Evolutionary conservation across 92 coral and sea anemone genomes (phyloP).

Genomic region (Hydrozoanthus gracilis): DNA sequence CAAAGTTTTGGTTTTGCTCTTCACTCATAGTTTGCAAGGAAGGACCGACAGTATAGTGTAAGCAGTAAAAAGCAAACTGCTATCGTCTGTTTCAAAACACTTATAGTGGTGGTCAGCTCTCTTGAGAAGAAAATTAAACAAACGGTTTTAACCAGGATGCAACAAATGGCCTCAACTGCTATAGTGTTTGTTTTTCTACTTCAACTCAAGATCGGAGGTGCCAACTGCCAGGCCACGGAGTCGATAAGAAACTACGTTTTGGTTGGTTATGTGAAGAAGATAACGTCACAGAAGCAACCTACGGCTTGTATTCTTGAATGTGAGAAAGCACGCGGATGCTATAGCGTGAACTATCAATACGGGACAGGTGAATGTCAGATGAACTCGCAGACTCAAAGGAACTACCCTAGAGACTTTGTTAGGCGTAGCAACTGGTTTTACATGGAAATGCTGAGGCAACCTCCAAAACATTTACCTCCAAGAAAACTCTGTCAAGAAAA

Average conservation of each 20-base stretch:
- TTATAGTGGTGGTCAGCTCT: too few species aligned
- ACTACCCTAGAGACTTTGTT: conserved; percentile 11
- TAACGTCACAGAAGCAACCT: conserved; percentile 17
- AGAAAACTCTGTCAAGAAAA: neutral
- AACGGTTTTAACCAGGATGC: too few species aligned
- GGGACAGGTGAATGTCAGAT: conserved; percentile 28
- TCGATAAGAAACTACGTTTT: conserved; percentile 40
- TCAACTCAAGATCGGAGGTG: conserved; percentile 4
- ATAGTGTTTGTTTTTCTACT: neutral
- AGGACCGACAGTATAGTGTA: too few species aligned
- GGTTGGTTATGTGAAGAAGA: conserved; percentile 40
- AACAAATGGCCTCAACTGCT: neutral
- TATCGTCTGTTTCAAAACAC: too few species aligned
- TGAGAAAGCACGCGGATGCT: conserved; percentile 37
- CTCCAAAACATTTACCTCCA: neutral
- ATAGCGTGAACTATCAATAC: conserved; percentile 46
- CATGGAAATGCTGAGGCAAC: conserved; percentile 11
- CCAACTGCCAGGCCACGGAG: conserved; percentile 21
- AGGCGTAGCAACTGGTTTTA: conserved; percentile 40
- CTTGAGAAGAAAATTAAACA: too few species aligned
- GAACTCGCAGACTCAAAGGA: conserved; percentile 43
- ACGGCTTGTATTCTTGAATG: conserved; percentile 40
- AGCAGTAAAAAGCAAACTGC: too few species aligned
- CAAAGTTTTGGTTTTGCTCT: too few species aligned
- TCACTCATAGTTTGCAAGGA: too few species aligned